A percentile compares a stretch with the other conserved stretches of the same genome.
These are phyloP conservation scores for Volucella zonaria DNA, from an alignment of 2,888 invertebrate genomes.

Conservation along the genomic window DNA sequence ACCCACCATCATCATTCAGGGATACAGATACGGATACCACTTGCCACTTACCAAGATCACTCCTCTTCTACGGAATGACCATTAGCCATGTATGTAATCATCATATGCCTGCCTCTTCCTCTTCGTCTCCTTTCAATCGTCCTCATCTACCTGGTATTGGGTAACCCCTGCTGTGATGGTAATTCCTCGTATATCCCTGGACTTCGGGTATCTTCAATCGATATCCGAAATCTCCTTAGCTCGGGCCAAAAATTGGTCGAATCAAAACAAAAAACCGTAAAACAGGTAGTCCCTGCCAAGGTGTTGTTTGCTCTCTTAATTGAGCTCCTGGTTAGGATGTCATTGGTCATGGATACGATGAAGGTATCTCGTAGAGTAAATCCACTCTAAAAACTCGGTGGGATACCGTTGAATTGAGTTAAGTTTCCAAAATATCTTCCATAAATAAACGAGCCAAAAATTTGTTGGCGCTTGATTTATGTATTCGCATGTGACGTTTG, in stretches of 20 bases:
- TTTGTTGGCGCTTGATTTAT: slow-evolving; percentile 63
- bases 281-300: slow-evolving; percentile 69
- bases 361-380: slow-evolving; percentile 21
- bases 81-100: slow-evolving; percentile 68
- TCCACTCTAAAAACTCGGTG: slow-evolving; percentile 28
- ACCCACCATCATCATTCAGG: slow-evolving; percentile 59
- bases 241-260: slow-evolving; percentile 47
- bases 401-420: slow-evolving; percentile 16
- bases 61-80: slow-evolving; percentile 42
- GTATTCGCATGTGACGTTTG: background rate
- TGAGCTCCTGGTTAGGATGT: slow-evolving; percentile 70
- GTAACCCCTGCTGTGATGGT: slow-evolving; percentile 21
- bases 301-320: slow-evolving; percentile 74
- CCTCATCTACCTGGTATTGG: slow-evolving; percentile 53
- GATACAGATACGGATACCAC: no score
- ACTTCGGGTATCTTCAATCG: slow-evolving; percentile 39
- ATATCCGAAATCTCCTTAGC: slow-evolving; percentile 11
- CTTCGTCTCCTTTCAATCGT: background rate
- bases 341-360: slow-evolving; percentile 15
- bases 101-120: slow-evolving; percentile 2
- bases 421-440: slow-evolving; percentile 23
- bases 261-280: slow-evolving; percentile 66
- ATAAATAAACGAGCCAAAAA: slow-evolving; percentile 46
- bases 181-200: slow-evolving; percentile 15
- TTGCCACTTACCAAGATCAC: background rate